A percentile compares a stretch with the other conserved stretches of the same genome.
These are phyloP conservation scores for Triplophysa siluroides DNA, from an alignment of 2,113 vertebrate species.

Conservation along the genomic window DNA sequence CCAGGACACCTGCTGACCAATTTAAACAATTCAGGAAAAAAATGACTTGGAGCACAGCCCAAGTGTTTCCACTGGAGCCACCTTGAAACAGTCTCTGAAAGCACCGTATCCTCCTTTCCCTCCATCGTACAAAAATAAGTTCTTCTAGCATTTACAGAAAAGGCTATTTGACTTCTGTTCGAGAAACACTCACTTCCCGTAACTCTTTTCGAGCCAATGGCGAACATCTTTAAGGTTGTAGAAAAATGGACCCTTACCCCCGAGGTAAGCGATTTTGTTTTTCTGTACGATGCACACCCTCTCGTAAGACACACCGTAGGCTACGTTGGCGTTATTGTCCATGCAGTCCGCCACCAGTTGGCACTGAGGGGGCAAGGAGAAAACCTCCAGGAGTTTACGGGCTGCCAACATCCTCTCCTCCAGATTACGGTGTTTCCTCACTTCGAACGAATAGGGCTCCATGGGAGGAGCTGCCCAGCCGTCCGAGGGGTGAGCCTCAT, in stretches of 20 bases:
- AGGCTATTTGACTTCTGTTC: not conserved
- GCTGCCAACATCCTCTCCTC: constrained; percentile 91
- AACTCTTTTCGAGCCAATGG: constrained; percentile 89
- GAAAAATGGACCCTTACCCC: constrained; percentile 94
- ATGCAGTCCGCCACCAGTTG: constrained; percentile 93
- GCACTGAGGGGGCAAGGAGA: constrained; percentile 90
- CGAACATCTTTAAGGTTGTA: constrained; percentile 91
- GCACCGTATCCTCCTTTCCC: constrained; percentile 30
- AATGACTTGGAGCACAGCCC: constrained; percentile 29
- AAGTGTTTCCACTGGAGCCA: constrained; percentile 17
- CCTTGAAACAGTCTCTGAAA: constrained; percentile 40
- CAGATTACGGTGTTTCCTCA: constrained; percentile 87
- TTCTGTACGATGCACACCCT: constrained; percentile 93
- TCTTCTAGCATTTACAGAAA: constrained; percentile 29
- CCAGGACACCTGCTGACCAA: constrained; percentile 33
- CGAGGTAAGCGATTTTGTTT: constrained; percentile 90
- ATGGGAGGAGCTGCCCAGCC: constrained; percentile 90
- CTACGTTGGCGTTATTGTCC: constrained; percentile 95
- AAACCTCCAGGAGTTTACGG: constrained; percentile 82
- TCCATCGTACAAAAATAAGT: constrained; percentile 51
- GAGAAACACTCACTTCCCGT: constrained; percentile 79
- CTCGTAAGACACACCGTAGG: constrained; percentile 93
- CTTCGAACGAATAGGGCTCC: constrained; percentile 82
- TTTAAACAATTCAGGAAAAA: constrained; percentile 42
- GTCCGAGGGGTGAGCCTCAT: constrained; percentile 95